Base-by-base conservation (phyloP, 2,113 vertebrate species). In the Pseudorhombus dupliciocellatus region DNA sequence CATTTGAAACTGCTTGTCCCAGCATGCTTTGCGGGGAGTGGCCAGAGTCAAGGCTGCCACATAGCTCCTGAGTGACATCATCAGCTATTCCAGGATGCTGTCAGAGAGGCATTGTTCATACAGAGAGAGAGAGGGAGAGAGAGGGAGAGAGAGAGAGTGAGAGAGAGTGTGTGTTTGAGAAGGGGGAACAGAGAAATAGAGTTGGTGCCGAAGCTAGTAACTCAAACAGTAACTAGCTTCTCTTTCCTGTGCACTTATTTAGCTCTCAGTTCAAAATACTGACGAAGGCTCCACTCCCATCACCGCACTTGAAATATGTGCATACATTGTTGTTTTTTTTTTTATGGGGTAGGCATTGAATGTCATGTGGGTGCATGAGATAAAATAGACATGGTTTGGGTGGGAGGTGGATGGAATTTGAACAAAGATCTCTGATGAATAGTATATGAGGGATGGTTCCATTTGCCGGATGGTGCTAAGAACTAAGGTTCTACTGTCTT, bases 1-100 rank as follows among this genome's bases (percentile, higher is more conserved):
- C 56, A 58, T 75, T 59, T 56, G 55, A 42, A 58, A 65, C 73
- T 73, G 80, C 89, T 58, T 91, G 84, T 92, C 91, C 89, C 91
- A 89, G 88, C 87, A 89, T 90, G 90, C 93, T 83, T 87, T 90
- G 87, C 75, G n/a, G 73, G 58, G 81, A 83, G 58, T 50, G 70
- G 77, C 79, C 25, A 55, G 70, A 57, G 62, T 75, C n/a, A 20
- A 48, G 18, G 62, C 66, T 77, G 78, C 84, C 79, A 80, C 89
- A 92, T 94, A 84, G 57, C 86, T 92, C 53, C 53, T 46, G 66
- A 78, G 76, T 94, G 91, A 94, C 84, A 88, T 93, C 90, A 93
- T 70, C 55, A 65, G 75, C 74, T 83, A 87, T 86, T 88, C 72
- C 70, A 70, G 65, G 84, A 55, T 42, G 24, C 28, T 70, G 75